Evolutionary conservation across 2,113 vertebrate species (phyloP).

Genomic region (Crotalus horridus): DNA sequence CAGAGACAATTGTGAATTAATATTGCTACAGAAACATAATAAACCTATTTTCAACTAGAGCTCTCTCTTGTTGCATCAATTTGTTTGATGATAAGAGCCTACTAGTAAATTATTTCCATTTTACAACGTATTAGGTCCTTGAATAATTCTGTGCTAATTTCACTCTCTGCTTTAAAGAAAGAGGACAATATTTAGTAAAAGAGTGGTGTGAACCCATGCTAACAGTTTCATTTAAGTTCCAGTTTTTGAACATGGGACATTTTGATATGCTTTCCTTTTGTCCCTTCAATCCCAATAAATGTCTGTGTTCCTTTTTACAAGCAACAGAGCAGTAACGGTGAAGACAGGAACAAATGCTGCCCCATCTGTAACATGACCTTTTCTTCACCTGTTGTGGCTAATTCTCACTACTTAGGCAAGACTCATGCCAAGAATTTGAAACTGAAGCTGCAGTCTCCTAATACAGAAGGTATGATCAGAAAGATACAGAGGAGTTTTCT

Average conservation of each 20-base stretch:
- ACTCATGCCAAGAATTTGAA: slow-evolving; percentile 93
- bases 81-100: background rate
- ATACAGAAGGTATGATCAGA: slow-evolving; percentile 72
- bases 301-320: slow-evolving; percentile 57
- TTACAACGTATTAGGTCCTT: slow-evolving; percentile 16
- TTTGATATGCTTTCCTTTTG: background rate
- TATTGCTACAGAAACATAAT: accelerated
- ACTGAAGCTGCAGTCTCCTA: slow-evolving; percentile 77
- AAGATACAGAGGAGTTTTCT: background rate
- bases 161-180: slow-evolving; percentile 6
- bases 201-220: background rate
- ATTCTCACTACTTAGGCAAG: slow-evolving; percentile 95
- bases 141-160: slow-evolving; percentile 9
- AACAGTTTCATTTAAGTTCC: background rate
- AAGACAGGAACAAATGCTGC: slow-evolving; percentile 86
- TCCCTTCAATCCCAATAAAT: background rate
- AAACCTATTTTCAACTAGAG: accelerated
- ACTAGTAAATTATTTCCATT: background rate
- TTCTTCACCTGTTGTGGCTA: slow-evolving; percentile 87
- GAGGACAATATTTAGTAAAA: background rate
- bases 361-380: slow-evolving; percentile 94
- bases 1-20: background rate
- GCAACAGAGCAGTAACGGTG: slow-evolving; percentile 76
- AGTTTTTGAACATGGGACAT: background rate
- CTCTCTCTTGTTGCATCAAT: background rate